Evolutionary conservation across 2,113 vertebrate genomes (phyloP), one percentile per base, ranked within the genome.

Genomic region (Craseonycteris thonglongyai): DNA sequence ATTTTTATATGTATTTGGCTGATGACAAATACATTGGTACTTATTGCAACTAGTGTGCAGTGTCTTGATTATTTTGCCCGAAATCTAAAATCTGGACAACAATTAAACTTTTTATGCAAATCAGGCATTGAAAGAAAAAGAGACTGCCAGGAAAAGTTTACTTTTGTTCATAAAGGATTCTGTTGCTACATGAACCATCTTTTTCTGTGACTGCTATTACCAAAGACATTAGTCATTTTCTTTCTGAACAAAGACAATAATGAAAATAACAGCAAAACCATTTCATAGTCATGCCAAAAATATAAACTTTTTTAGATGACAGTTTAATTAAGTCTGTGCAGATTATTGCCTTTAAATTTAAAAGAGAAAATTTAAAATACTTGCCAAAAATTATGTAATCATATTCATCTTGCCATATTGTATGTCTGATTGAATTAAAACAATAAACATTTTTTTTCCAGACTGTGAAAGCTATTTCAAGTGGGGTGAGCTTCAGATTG

Each of bases 261-360:
- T 40, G 75, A 96, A 98, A 96, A 90, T 0, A 19, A 47, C 80
- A 54, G 72, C 38, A 94, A 94, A 94, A 38, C n/a, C 66, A 88
- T 49, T 95, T 96, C 65, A 81, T n/a, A 95, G 15, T 91, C 87
- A 90, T 84, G 69, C 45, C 26, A 3, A 58, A 97, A 97, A 97
- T 96, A 95, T 58, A 88, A 65, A 97, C 81, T 24, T 65, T 42
- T 93, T 97, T 94, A 96, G 97, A 95, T 95, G 86, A 92, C 74
- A 96, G 82, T 81, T 91, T 93, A 97, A 97, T 94, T 96, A 94
- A 63, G 93, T 24, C 30, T 42, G 6, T 84, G 69, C 78, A 86
- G 95, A 97, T 95, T 93, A 95, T 0, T 96, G 49, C 22, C 33
- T 97, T 96, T 96, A 95, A 97, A 65, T 96, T 61, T 90, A 82